Evolutionary conservation across 2,113 vertebrate genomes (phyloP).

Genomic region (Verasper variegatus): DNA sequence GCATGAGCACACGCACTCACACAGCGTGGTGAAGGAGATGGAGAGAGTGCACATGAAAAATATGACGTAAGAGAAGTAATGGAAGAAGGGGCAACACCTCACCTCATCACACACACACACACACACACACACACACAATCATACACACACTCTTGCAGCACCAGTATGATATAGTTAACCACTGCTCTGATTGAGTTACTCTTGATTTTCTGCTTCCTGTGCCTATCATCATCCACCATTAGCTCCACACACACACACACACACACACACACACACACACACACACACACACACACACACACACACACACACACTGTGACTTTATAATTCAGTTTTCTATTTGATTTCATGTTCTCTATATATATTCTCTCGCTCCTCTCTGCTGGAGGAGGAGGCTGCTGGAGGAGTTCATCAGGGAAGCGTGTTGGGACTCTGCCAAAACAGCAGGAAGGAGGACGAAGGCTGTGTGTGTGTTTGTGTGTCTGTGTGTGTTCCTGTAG

Average conservation of each 20-base stretch:
- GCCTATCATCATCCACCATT: slow-evolving; percentile 33
- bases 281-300: no score
- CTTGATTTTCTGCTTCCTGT: slow-evolving; percentile 56
- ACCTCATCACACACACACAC: background rate
- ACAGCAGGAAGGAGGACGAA: background rate
- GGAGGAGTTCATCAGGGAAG: slow-evolving; percentile 24
- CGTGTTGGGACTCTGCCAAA: slow-evolving; percentile 13
- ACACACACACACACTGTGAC: background rate
- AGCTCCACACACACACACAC: background rate
- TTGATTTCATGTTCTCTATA: background rate
- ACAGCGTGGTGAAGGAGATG: background rate
- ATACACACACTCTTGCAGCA: background rate
- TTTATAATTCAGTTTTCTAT: slow-evolving; percentile 27
- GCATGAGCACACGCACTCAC: background rate
- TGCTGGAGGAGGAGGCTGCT: slow-evolving; percentile 9
- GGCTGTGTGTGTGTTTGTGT: background rate
- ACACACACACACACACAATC: background rate
- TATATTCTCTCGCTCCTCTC: background rate
- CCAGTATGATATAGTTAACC: slow-evolving; percentile 51
- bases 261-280: no score
- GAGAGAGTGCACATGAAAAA: background rate
- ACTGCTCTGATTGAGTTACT: slow-evolving; percentile 54
- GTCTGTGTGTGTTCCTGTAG: background rate
- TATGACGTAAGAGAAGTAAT: background rate
- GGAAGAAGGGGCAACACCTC: background rate